Evolutionary conservation across 2,888 invertebrate genomes (phyloP), one percentile per base, ranked within the genome.

Genomic region (Leptopterna dolabrata): DNA sequence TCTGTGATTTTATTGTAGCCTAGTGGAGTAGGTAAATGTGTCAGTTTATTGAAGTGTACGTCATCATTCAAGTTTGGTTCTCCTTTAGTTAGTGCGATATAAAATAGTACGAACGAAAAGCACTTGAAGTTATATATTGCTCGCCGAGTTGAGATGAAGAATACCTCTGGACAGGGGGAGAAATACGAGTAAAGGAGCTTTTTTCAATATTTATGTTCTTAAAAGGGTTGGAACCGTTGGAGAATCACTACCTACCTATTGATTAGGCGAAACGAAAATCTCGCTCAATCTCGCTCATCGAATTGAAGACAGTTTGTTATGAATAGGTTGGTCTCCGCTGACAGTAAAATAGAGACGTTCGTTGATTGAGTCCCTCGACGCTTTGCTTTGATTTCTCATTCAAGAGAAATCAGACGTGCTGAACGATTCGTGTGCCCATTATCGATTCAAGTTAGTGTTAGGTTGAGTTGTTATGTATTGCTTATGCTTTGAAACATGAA

Each of bases 141-240:
- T n/a, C 24, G 63, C 24, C 11, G 63, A 63, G 63, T 27, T 24
- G 63, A 24, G 19, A 63, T 63, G 63, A 63, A 63, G 63, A 63
- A 63, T 63, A 63, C 63, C 63, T 24, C 0, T 24, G 24, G 63
- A 24, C 27, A 19, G 63, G 63, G 63, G 63, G 11, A 11, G 63
- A 63, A 63, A 63, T 63, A 63, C 63, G 63, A 63, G 63, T 63
- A 63, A n/a, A 63, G 63, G 11, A 7, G 63, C 63, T 63, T 63
- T 24, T 63, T 63, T 63, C 63, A 63, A 63, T 63, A 63, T 63
- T 63, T 63, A 63, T 63, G 63, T 63, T 63, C 63, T 13, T 63
- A 27, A 63, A 63, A 63, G 63, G 63, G 63, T 63, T 24, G 63
- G 63, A 27, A 27, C 27, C 63, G 19, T 63, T n/a, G 63, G 19